Evolutionary conservation across 1,140 invertebrate genomes (phyloP), one percentile per base, ranked within the genome.

Genomic region (Mesaphorura yosii): DNA sequence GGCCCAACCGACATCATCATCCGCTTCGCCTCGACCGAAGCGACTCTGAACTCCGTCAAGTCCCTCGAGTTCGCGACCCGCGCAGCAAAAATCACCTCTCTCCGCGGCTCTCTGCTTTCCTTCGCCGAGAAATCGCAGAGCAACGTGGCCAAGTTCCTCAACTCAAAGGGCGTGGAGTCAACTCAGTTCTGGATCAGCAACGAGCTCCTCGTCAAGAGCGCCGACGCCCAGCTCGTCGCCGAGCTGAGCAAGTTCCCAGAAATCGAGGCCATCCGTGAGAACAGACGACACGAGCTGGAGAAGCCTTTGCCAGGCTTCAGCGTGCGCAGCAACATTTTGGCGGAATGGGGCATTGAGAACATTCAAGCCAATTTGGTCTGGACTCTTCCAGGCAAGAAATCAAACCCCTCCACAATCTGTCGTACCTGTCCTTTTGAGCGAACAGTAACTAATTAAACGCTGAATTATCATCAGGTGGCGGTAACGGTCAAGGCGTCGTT

Each of bases 111-210:
- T 1, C 19, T 52, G 12, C 3, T 20, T 14, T 14, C 17, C 12
- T 25, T 31, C 23, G 1, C 50, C 4, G n/a, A 15, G n/a, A 28
- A n/a, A 22, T n/a, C 39, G 10, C 39, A 27, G 22, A 12, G 3
- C 2, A 6, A 2, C 0, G 23, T 51, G 1, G 19, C 17, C 1
- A 12, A 15, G 6, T 44, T 42, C 14, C 26, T 52, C 7, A 6
- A 6, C 5, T 26, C 23, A 22, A 3, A 10, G 19, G 12, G 2
- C 15, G 14, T 50, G 10, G 23, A 19, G 19, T 44, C 51, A 20
- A 19, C 44, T 22, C 22, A 26, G 19, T 56, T 56, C n/a, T 56
- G 54, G 54, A 56, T 56, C 14, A 56, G 28, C 12, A 56, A 56
- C 29, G 48, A 56, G 46, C 28, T 56, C 17, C 45, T 41, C 48